Conservation (phyloP, 2,888 invertebrate genomes). For the Ophioninae sp. region DNA sequence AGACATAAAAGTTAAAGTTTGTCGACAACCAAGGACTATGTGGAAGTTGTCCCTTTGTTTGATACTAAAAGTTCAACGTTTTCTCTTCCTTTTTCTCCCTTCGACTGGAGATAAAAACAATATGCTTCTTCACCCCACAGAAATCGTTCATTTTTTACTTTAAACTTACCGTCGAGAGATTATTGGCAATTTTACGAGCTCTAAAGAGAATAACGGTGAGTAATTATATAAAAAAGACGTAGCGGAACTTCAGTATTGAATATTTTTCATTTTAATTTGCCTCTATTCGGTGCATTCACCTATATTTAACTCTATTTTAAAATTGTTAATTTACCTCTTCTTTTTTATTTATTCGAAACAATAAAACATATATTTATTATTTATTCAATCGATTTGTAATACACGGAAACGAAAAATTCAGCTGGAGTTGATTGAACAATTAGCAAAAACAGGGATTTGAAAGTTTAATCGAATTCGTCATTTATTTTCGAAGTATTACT, state of each 20-base stretch:
- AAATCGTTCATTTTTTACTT: neutral
- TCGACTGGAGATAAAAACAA: neutral
- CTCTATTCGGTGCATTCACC: neutral
- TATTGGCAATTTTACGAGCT: neutral
- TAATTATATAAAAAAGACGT: neutral
- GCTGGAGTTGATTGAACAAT: neutral
- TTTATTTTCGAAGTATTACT: neutral
- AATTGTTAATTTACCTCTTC: too few relatives aligned
- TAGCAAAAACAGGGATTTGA: neutral
- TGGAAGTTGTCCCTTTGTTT: neutral
- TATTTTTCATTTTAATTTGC: neutral
- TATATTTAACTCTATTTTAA: too few relatives aligned
- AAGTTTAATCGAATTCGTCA: neutral
- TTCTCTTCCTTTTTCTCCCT: too few relatives aligned
- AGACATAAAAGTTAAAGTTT: neutral
- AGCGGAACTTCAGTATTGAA: too few relatives aligned
- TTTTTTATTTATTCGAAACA: neutral
- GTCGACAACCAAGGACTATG: neutral
- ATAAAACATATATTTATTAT: too few relatives aligned
- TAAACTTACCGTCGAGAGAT: neutral
- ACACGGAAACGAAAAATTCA: too few relatives aligned
- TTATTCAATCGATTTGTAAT: too few relatives aligned
- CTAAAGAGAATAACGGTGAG: neutral
- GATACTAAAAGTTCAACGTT: conserved; percentile 25
- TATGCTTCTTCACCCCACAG: neutral